A percentile compares a stretch with the other conserved stretches of the same genome.
phyloP scores from a whole-genome alignment of 2,797 vertebrate genomes.

The Peromyscus attwateri region DNA sequence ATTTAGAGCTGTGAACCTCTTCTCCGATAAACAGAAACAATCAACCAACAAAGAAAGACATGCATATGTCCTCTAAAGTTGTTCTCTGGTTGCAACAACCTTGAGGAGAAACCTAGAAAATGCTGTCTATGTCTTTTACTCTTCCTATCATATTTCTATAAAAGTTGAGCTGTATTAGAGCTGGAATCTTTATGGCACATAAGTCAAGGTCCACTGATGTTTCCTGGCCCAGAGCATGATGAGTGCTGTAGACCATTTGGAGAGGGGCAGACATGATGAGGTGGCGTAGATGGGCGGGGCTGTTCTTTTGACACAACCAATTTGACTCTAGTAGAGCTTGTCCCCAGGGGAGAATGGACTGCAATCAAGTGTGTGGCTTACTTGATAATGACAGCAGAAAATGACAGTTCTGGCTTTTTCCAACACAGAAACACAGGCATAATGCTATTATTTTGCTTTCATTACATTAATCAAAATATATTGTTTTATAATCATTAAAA shows the following conservation, averaged over 20 bases:
- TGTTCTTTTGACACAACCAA: neutral
- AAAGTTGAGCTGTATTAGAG: neutral
- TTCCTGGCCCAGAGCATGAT: neutral
- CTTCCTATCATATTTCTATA: neutral
- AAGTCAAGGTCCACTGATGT: neutral
- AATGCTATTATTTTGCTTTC: conserved; percentile 35
- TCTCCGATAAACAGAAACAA: conserved; percentile 10
- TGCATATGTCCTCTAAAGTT: neutral
- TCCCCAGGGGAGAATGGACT: neutral
- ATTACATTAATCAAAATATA: conserved; percentile 31
- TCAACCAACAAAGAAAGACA: neutral
- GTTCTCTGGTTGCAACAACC: neutral
- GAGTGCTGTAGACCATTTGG: neutral
- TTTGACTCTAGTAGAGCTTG: neutral
- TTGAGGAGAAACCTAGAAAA: neutral
- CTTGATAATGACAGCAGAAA: neutral
- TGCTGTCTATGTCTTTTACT: neutral
- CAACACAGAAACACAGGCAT: neutral
- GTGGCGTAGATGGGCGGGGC: too few species aligned
- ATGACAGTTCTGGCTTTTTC: neutral
- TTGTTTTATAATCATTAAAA: neutral
- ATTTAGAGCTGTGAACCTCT: neutral
- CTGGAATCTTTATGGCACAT: neutral
- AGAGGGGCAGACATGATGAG: too few species aligned
- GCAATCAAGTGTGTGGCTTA: neutral